Evolutionary conservation across 2,888 invertebrate species (phyloP), one percentile per base, ranked within the genome.

Genomic region (Andrena minutula): DNA sequence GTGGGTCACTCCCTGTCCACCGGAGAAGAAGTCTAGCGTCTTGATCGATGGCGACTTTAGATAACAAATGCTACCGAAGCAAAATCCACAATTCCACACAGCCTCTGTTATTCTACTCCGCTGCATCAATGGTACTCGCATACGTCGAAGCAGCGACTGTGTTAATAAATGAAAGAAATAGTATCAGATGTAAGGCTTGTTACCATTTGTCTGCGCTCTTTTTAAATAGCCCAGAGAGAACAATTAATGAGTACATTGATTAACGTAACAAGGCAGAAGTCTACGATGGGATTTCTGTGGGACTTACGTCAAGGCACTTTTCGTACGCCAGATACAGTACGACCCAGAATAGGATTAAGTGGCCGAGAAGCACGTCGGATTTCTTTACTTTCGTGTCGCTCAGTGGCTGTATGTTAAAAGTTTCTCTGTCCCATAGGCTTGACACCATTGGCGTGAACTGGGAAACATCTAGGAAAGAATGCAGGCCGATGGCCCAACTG

Each of bases 221-320:
- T 64, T 12, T 5, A 49, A 75, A 56, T 56, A 58, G 56, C 35
- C 30, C 26, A 26, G 58, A 64, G 32, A n/a, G 35, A 60, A 49
- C 35, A 30, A 35, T 78, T 51, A 30, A 65, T 41, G 53, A 47
- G 49, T 66, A 30, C 8, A 35, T 69, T 75, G 64, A 63, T 70
- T 49, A 49, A 68, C 30, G 26, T 1, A n/a, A 26, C 4, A 56
- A 16, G 12, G 20, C 16, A 12, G 1, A 79, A 69, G 7, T 6
- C 10, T 23, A 16, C 0, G 49, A 69, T 60, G 30, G 28, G n/a
- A 23, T 49, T 61, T 20, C 20, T 5, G 1, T 26, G 3, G 7
- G 51, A 88, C 91, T 83, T 82, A 90, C 90, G 35, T 89, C 87
- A 66, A 90, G 88, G 73, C 87, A 89, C 58, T 89, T 90, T 64